Evolutionary conservation across 2,113 vertebrate species (phyloP).

Genomic region (Balaeniceps rex): DNA sequence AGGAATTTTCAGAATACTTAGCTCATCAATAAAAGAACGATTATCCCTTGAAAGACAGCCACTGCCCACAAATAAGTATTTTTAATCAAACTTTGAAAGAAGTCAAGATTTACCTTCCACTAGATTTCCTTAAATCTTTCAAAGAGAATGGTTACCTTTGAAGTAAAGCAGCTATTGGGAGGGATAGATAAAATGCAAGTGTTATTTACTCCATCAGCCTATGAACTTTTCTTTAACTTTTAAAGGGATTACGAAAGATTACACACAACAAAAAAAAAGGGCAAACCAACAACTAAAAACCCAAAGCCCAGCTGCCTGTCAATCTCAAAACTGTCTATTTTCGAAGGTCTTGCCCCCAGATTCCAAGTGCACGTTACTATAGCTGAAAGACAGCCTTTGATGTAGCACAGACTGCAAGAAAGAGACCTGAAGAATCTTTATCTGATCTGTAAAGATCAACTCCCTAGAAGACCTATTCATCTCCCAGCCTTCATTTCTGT

Average conservation of each 20-base stretch:
- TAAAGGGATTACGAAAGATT: neutral
- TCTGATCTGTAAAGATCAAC: slow-evolving; percentile 72
- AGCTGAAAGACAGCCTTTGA: slow-evolving; percentile 47
- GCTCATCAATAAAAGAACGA: neutral
- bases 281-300: neutral
- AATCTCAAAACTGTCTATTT: neutral
- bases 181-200: neutral
- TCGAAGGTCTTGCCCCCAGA: neutral
- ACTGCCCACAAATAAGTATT: neutral
- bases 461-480: slow-evolving; percentile 58
- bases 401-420: neutral
- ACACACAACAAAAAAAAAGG: neutral
- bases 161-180: neutral
- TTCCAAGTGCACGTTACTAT: neutral
- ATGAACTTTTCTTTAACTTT: neutral
- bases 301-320: neutral
- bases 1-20: neutral
- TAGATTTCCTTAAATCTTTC: neutral
- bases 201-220: neutral
- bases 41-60: neutral
- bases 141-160: neutral
- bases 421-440: slow-evolving; percentile 48
- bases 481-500: neutral
- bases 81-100: neutral
- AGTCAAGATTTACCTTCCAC: neutral